A percentile compares a stretch with the other conserved stretches of the same genome.
Conservation (phyloP, 2,113 vertebrate species). For the Paratilapia polleni region DNA sequence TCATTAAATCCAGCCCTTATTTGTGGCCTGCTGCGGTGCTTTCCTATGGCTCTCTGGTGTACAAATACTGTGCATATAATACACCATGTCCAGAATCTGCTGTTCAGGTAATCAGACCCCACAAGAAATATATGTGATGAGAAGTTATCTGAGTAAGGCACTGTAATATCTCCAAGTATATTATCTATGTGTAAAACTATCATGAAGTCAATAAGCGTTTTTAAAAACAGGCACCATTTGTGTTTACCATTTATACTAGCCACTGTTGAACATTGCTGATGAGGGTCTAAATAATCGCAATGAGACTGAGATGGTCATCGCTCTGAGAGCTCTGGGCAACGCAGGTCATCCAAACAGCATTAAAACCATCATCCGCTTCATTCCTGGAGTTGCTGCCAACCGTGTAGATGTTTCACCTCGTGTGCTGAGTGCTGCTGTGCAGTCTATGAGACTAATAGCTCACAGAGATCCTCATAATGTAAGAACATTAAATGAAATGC, state of each 20-base stretch:
- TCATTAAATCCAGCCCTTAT: conserved; percentile 62
- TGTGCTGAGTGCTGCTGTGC: conserved; percentile 82
- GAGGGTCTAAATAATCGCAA: conserved; percentile 74
- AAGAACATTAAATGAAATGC: conserved; percentile 39
- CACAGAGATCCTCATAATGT: conserved; percentile 82
- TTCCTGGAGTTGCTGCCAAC: conserved; percentile 77
- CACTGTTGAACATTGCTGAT: conserved; percentile 81
- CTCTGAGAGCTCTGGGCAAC: conserved; percentile 87
- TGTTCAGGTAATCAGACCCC: conserved; percentile 80
- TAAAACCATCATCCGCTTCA: conserved; percentile 84
- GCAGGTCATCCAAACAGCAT: conserved; percentile 84
- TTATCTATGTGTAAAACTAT: background rate
- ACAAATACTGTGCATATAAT: conserved; percentile 78
- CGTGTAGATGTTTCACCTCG: conserved; percentile 71
- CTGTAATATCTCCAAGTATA: background rate
- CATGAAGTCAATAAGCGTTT: background rate
- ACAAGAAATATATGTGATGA: background rate
- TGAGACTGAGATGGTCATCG: conserved; percentile 80
- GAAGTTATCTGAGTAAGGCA: background rate
- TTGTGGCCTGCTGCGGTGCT: conserved; percentile 80
- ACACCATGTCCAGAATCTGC: conserved; percentile 72
- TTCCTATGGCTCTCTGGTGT: conserved; percentile 83
- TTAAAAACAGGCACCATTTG: background rate
- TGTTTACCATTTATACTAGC: conserved; percentile 68
- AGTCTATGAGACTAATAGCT: conserved; percentile 84